These are phyloP conservation scores for Thamnophis sirtalis DNA, from an alignment of 2,113 vertebrate species.

Conservation along the genomic window DNA sequence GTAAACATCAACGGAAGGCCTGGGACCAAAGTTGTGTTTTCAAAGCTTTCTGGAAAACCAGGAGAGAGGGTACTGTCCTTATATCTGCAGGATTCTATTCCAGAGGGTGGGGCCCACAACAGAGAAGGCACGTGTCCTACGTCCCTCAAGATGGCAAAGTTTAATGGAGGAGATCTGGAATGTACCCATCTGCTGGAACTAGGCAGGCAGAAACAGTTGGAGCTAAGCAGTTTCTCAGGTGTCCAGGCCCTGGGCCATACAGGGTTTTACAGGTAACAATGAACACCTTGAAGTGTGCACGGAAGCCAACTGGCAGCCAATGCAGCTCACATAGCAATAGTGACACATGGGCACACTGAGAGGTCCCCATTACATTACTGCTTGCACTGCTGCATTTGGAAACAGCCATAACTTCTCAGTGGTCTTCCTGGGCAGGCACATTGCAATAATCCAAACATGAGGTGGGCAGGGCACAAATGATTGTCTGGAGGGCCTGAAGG, in stretches of 20 bases:
- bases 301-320: neutral
- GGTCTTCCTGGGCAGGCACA: neutral
- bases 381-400: neutral
- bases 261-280: neutral
- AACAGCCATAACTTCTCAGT: neutral
- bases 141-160: neutral
- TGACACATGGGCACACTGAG: neutral
- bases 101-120: neutral
- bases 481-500: neutral
- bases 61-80: neutral
- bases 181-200: neutral
- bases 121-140: neutral
- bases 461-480: neutral
- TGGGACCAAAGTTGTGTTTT: neutral
- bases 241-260: neutral
- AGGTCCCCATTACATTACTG: neutral
- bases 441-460: neutral
- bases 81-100: neutral
- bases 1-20: neutral
- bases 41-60: neutral
- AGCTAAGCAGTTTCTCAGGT: neutral
- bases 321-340: neutral
- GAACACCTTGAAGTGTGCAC: neutral
- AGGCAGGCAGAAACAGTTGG: neutral
- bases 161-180: neutral